Evolutionary conservation across 2,797 vertebrate species (phyloP), one percentile per base, ranked within the genome.

Genomic region (Menidia menidia): DNA sequence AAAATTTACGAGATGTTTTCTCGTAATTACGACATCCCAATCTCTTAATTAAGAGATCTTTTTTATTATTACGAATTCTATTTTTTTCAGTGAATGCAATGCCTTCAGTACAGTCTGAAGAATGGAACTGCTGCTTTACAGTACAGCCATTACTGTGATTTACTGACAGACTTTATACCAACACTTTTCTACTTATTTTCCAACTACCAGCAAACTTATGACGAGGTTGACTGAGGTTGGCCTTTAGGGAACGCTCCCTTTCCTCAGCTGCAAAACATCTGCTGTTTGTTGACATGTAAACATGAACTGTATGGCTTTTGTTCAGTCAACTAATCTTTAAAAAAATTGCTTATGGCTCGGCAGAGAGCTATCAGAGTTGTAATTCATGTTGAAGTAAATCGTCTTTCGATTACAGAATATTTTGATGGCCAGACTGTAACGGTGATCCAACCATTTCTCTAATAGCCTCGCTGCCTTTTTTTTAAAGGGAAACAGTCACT

Each of bases 261-360:
- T 39, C 35, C 10, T 39, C 35, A 39, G 35, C 35, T 39, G 35
- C 35, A n/a, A n/a, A n/a, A n/a, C n/a, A n/a, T n/a, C n/a, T n/a
- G n/a, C n/a, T 32, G 11, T 39, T 53, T 62, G 42, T 15, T 47
- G 47, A 19, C n/a, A 50, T 18, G 44, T 30, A 45, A 11, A 55
- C 25, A 55, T 31, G 53, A 13, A 33, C 53, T n/a, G 31, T 47
- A 48, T 25, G 31, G 18, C 1, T n/a, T 47, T 47, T 15, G 6
- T 51, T 63, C 41, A 57, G 19, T 56, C 13, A 59, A 11, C 53
- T 41, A 32, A 62, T 57, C 50, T 47, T n/a, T n/a, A 50, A 9
- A 43, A 18, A 48, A 60, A 31, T 63, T 19, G 63, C n/a, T 64
- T 63, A 59, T n/a, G 68, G 67, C 67, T 51, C 54, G 52, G 45